Percentiles rank a stretch among this genome's conserved stretches.
Evolutionary conservation across 2,888 invertebrate genomes (phyloP).

Genomic region (Ellobium chinense): DNA sequence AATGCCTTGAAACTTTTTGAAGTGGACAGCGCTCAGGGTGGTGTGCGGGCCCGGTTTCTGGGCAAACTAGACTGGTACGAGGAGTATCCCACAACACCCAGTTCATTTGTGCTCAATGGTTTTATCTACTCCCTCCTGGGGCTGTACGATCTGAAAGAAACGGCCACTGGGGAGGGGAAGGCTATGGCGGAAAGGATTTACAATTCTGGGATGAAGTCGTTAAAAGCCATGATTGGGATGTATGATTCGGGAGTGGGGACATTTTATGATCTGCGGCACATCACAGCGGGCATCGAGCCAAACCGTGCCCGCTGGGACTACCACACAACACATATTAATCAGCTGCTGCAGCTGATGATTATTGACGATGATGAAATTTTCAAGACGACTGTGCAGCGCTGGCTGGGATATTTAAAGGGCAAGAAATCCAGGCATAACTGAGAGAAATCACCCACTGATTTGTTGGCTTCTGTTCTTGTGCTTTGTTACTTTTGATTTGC

Average conservation of each 20-base stretch:
- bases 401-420: constrained; percentile 98
- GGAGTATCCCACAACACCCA: constrained; percentile 97
- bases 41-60: constrained; percentile 45
- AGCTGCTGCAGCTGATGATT: constrained; percentile 89
- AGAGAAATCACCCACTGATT: neutral
- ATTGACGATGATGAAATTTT: constrained; percentile 88
- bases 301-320: constrained; percentile 99
- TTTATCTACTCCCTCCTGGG: constrained; percentile 98
- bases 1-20: constrained; percentile 88
- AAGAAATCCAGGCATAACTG: constrained; percentile 95
- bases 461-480: neutral
- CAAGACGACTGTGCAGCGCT: constrained; percentile 90
- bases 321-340: constrained; percentile 95
- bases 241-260: constrained; percentile 97
- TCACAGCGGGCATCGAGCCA: constrained; percentile 86
- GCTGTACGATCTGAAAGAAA: constrained; percentile 93
- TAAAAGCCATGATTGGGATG: constrained; percentile 91
- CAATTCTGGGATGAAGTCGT: constrained; percentile 82
- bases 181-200: constrained; percentile 81
- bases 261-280: constrained; percentile 96
- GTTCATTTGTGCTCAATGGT: constrained; percentile 95
- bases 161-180: constrained; percentile 84
- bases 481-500: neutral
- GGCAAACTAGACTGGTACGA: constrained; percentile 92
- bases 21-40: constrained; percentile 67